Evolutionary conservation across 2,888 invertebrate species (phyloP).

Genomic region (Argyresthia albistria): DNA sequence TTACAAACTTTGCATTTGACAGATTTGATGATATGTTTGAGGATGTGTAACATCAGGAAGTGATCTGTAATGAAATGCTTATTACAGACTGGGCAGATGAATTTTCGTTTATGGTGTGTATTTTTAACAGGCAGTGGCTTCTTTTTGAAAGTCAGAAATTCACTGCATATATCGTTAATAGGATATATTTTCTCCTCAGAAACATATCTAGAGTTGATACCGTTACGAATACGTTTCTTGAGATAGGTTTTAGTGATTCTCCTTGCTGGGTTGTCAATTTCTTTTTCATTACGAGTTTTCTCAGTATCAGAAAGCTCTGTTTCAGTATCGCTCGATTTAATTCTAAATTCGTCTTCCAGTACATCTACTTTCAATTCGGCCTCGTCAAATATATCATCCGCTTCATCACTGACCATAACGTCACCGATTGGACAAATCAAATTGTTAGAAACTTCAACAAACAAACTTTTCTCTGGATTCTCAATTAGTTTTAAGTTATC

Average conservation of each 20-base stretch:
- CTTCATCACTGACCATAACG: neutral
- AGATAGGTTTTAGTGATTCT: conserved; percentile 28
- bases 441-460: conserved; percentile 41
- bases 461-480: conserved; percentile 29
- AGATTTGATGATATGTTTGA: conserved; percentile 34
- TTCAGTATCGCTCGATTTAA: conserved; percentile 29
- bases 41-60: conserved; percentile 42
- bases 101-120: conserved; percentile 18
- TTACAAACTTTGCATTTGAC: conserved; percentile 32
- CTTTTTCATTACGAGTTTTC: neutral
- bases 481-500: conserved; percentile 26
- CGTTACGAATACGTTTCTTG: conserved; percentile 33
- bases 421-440: conserved; percentile 33
- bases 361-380: conserved; percentile 36
- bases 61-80: conserved; percentile 55
- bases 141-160: conserved; percentile 49
- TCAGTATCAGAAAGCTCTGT: conserved; percentile 1
- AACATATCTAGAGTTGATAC: conserved; percentile 18
- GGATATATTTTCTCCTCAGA: conserved; percentile 12
- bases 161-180: conserved; percentile 31
- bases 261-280: conserved; percentile 9
- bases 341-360: conserved; percentile 56
- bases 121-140: conserved; percentile 19
- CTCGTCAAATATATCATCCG: conserved; percentile 21
- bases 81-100: conserved; percentile 42